Conservation (phyloP, 2,113 vertebrate species). For the Tamias sibiricus region DNA sequence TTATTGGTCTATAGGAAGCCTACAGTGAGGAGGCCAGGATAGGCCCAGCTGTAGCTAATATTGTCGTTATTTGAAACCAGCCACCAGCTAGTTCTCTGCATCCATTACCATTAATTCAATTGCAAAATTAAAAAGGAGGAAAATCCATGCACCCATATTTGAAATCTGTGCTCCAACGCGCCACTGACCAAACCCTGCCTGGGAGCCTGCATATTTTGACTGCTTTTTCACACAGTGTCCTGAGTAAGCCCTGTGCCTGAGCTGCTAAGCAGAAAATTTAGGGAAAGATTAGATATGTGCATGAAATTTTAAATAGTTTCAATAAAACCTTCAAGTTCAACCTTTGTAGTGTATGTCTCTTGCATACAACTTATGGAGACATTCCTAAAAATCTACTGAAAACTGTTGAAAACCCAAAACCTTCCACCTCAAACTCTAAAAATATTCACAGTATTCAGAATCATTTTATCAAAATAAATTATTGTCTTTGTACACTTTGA, state of each 20-base stretch:
- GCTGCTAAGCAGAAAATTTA: slow-evolving; percentile 64
- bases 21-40: background rate
- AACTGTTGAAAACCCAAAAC: slow-evolving; percentile 23
- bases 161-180: slow-evolving; percentile 25
- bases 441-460: background rate
- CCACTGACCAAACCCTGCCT: slow-evolving; percentile 22
- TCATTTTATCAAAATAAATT: slow-evolving; percentile 38
- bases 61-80: slow-evolving; percentile 11
- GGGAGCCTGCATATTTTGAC: slow-evolving; percentile 42
- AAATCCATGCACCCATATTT: slow-evolving; percentile 46
- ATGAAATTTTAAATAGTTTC: slow-evolving; percentile 66
- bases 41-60: background rate
- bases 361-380: background rate
- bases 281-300: slow-evolving; percentile 53
- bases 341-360: background rate
- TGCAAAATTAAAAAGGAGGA: slow-evolving; percentile 70
- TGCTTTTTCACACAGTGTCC: slow-evolving; percentile 24
- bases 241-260: slow-evolving; percentile 45
- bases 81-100: slow-evolving; percentile 41
- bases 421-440: slow-evolving; percentile 11
- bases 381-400: slow-evolving; percentile 36
- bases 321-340: slow-evolving; percentile 51
- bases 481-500: background rate
- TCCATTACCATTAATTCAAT: slow-evolving; percentile 60
- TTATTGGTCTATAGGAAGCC: background rate